phyloP scores from a whole-genome alignment of 2,113 vertebrate genomes.

The Pristiophorus japonicus region DNA sequence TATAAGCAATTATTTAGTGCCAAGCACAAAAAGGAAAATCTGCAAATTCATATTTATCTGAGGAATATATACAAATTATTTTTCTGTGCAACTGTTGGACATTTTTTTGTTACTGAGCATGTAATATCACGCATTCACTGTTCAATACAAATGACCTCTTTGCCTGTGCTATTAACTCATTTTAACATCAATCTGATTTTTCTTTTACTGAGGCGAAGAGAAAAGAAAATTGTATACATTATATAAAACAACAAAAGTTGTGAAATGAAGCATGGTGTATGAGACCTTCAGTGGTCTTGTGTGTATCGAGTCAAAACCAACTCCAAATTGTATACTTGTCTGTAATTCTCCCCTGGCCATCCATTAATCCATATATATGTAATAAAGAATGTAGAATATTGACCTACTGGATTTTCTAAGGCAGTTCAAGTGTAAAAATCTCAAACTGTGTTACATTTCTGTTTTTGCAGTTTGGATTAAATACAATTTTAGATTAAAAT shows the following conservation, averaged over 20 bases:
- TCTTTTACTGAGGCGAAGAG: background rate
- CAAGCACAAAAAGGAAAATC: background rate
- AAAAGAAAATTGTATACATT: background rate
- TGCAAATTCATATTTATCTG: background rate
- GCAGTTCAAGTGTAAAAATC: background rate
- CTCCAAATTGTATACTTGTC: background rate
- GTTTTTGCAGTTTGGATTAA: background rate
- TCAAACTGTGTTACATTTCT: background rate
- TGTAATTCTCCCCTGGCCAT: background rate
- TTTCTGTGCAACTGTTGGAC: background rate
- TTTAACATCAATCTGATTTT: background rate
- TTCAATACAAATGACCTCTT: background rate
- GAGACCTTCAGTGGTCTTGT: background rate
- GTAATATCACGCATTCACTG: background rate
- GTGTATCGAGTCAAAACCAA: background rate
- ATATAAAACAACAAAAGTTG: background rate
- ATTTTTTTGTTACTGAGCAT: background rate
- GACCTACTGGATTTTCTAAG: background rate
- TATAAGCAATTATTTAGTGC: too few species aligned
- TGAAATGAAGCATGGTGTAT: background rate
- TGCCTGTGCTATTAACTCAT: background rate
- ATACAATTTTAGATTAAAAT: background rate
- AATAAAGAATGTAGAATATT: background rate
- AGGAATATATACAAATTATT: background rate
- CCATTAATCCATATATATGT: background rate